Base-by-base conservation (phyloP, 1,140 invertebrate genomes). In the Antheraea pernyi region DNA sequence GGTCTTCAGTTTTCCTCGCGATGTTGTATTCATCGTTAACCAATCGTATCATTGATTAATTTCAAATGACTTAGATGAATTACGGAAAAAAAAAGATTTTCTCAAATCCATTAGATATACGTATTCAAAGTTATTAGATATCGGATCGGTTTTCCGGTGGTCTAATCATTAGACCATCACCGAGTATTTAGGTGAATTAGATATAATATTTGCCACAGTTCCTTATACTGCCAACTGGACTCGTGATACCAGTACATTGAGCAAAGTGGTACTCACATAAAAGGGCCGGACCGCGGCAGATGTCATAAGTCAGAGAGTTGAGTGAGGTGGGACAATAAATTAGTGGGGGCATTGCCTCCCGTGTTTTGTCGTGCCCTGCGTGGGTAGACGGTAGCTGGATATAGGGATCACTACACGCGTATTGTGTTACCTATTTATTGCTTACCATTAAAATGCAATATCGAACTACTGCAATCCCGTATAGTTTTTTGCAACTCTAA, bases 241-340 rank as follows among this genome's bases (percentile, higher is more conserved):
- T 36, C 63, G 68, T 65, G 68, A 53, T 42, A 71, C 19, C 64
- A 62, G 64, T 62, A 65, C 37, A 70, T 75, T 74, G 74, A 65
- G 75, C 67, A 53, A 53, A 53, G 46, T n/a, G 16, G 46, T 16
- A 53, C 9, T 5, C 46, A 71, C 76, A 75, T 78, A 82, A 80
- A 84, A 77, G 46, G 46, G 46, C 46, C 11, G 46, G 77, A 71
- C 64, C 19, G 72, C 73, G 66, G 69, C 72, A 80, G 78, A 81
- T 79, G 83, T 82, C 83, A 83, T 86, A 86, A 86, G 82, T 86
- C 84, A 86, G 76, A 71, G 67, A 72, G 75, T 70, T 83, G 78
- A 78, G 70, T 79, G 80, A 81, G 78, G 78, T 77, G 75, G 76
- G 70, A 73, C 71, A 69, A 82, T 85, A 85, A 87, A 87, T 87